Evolutionary conservation across 92 coral and sea anemone species (phyloP).

Genomic region (Scolanthus callimorphus): DNA sequence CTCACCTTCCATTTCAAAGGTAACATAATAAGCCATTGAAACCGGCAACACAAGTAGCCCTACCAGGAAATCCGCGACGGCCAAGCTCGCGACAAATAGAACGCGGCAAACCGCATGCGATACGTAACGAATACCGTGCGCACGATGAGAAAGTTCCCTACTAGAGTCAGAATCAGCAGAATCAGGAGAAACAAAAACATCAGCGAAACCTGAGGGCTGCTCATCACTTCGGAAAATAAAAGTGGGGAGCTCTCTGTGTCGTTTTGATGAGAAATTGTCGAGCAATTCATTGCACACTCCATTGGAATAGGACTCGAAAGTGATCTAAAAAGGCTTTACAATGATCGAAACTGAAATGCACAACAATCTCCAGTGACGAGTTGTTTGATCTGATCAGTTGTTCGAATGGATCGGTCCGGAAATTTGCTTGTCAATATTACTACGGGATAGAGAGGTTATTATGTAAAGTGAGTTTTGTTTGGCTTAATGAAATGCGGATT

Average conservation of each 20-base stretch:
- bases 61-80: conserved; percentile 8
- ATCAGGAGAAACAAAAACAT: conserved; percentile 20
- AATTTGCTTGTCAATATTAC: too few species aligned
- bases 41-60: conserved; percentile 23
- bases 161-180: conserved; percentile 13
- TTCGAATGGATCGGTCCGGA: too few species aligned
- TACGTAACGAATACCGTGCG: conserved; percentile 40
- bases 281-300: conserved; percentile 3
- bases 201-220: conserved; percentile 12
- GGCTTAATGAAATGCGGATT: too few species aligned
- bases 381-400: too few species aligned
- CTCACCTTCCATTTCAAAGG: conserved; percentile 31
- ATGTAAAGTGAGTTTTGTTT: too few species aligned
- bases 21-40: conserved; percentile 25
- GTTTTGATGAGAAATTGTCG: neutral
- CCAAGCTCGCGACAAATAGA: conserved; percentile 58
- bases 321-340: too few species aligned
- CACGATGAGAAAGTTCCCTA: conserved; percentile 46
- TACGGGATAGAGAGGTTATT: too few species aligned
- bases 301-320: too few species aligned
- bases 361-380: too few species aligned
- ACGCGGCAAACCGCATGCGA: conserved; percentile 44
- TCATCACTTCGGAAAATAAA: conserved; percentile 16
- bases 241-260: neutral
- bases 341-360: too few species aligned